Conservation (phyloP, 2,113 vertebrate genomes). For the Solea solea region DNA sequence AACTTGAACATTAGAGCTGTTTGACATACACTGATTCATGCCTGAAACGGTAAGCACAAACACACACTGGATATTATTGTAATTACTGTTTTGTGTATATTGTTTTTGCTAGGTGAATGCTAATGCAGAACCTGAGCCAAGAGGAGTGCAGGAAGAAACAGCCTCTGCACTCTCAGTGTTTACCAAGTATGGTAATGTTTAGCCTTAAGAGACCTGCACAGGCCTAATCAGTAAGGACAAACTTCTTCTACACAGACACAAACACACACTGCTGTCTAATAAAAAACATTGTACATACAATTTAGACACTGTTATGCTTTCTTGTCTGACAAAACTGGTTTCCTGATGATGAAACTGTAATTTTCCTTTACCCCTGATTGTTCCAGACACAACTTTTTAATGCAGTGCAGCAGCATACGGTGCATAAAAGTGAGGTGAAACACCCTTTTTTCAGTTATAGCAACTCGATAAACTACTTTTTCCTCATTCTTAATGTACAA, state of each 20-base stretch:
- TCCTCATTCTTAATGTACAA: not conserved
- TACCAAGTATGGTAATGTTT: slow-evolving; percentile 80
- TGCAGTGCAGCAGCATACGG: not conserved
- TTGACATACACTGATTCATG: slow-evolving; percentile 15
- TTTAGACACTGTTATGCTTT: slow-evolving; percentile 12
- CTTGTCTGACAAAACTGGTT: not conserved
- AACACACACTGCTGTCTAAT: slow-evolving; percentile 13
- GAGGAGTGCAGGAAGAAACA: slow-evolving; percentile 39
- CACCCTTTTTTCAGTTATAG: not conserved
- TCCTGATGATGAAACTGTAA: not conserved
- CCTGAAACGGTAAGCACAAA: not conserved
- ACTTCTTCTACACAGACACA: slow-evolving; percentile 30
- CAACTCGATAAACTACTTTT: not conserved
- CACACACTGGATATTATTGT: slow-evolving; percentile 4
- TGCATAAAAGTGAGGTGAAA: not conserved
- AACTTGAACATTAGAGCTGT: slow-evolving; percentile 9
- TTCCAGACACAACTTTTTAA: slow-evolving; percentile 11
- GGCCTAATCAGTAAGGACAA: slow-evolving; percentile 45
- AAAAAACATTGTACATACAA: slow-evolving; percentile 26
- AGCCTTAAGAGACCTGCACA: slow-evolving; percentile 45
- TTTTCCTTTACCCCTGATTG: slow-evolving; percentile 10
- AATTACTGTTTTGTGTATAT: slow-evolving; percentile 36
- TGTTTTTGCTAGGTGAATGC: slow-evolving; percentile 45
- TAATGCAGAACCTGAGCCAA: slow-evolving; percentile 48
- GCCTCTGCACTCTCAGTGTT: slow-evolving; percentile 44